Percentiles rank a stretch among this genome's conserved stretches.
These are phyloP conservation scores for Tenthredo amoena DNA, from an alignment of 2,888 invertebrate genomes.

Conservation along the genomic window DNA sequence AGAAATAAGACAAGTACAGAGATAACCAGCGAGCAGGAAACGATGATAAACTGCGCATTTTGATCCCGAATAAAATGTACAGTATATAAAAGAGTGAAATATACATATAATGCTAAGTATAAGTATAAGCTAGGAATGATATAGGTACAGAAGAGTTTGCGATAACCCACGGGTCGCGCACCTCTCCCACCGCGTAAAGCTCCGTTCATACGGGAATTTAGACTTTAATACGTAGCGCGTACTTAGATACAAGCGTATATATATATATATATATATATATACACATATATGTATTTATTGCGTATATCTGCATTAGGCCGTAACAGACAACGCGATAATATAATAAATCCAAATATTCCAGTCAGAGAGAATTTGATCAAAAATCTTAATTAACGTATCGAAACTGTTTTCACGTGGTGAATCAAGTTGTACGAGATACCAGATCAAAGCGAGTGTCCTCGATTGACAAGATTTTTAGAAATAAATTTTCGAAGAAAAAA, in stretches of 20 bases:
- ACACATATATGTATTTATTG: not conserved
- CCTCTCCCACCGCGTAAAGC: conserved; percentile 70
- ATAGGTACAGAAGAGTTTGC: conserved; percentile 69
- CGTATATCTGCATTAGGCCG: not conserved
- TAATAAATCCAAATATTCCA: not conserved
- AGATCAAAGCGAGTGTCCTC: too few relatives aligned
- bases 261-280: not conserved
- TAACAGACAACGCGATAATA: not conserved
- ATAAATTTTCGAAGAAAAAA: too few relatives aligned
- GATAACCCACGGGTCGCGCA: conserved; percentile 75
- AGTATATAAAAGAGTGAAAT: not conserved
- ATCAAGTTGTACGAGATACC: too few relatives aligned
- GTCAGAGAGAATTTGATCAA: not conserved
- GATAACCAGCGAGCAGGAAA: not conserved
- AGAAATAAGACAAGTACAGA: not conserved
- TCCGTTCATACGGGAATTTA: conserved; percentile 9
- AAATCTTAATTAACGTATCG: not conserved
- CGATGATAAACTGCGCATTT: conserved; percentile 2
- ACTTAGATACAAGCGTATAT: not conserved
- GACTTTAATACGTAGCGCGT: not conserved
- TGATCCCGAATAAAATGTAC: not conserved
- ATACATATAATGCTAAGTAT: conserved; percentile 9
- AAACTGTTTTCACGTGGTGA: not conserved
- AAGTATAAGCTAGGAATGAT: conserved; percentile 65
- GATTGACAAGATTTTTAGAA: too few relatives aligned